Conservation (phyloP, 2,888 invertebrate genomes). For the Bellardia pandia region DNA sequence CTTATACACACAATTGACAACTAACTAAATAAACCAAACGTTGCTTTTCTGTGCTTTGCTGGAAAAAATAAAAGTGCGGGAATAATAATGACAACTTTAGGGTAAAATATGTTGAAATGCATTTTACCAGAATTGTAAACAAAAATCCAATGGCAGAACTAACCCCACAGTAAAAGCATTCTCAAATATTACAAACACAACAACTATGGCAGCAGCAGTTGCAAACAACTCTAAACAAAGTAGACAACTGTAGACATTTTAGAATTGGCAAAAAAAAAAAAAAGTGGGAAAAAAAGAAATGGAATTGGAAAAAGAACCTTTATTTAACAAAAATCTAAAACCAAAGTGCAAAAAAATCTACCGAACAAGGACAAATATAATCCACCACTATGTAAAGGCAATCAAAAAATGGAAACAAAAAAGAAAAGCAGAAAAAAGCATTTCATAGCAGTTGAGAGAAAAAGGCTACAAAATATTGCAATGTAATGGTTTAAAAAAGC, state of each 20-base stretch:
- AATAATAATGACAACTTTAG: constrained; percentile 64
- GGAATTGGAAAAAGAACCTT: constrained; percentile 12
- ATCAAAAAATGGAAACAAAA: constrained; percentile 45
- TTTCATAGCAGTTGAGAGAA: constrained; percentile 6
- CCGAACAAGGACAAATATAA: constrained; percentile 69
- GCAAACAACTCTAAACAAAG: constrained; percentile 57
- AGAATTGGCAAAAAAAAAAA: constrained; percentile 37
- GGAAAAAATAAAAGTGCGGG: constrained; percentile 58
- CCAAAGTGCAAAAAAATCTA: constrained; percentile 57
- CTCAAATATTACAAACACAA: constrained; percentile 15
- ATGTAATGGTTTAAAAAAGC: constrained; percentile 64
- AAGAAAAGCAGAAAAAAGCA: constrained; percentile 3
- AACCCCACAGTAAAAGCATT: constrained; percentile 56
- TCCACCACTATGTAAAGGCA: constrained; percentile 59
- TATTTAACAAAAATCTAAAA: constrained; percentile 56
- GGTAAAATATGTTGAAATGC: constrained; percentile 66
- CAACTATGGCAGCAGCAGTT: neutral
- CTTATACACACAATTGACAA: constrained; percentile 44
- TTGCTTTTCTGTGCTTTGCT: neutral
- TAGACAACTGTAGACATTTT: constrained; percentile 59
- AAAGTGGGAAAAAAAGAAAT: neutral
- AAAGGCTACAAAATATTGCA: constrained; percentile 53
- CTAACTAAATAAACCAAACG: constrained; percentile 52
- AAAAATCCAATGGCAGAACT: constrained; percentile 28
- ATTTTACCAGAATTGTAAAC: constrained; percentile 58